phyloP scores from a whole-genome alignment of 2,797 vertebrate genomes.

The Esox lucius region DNA sequence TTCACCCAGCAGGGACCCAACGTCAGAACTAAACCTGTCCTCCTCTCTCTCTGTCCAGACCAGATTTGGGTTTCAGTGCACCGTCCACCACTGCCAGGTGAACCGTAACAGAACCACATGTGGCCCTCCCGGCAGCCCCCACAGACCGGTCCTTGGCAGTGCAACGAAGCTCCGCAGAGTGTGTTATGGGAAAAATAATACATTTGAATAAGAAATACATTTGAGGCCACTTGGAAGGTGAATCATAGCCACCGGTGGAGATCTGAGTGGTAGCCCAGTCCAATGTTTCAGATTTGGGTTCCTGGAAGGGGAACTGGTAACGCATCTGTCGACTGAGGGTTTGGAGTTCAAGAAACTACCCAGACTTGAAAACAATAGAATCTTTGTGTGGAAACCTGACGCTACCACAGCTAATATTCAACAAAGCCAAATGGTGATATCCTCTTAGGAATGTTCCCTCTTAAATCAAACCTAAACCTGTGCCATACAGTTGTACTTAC shows the following conservation, averaged over 20 bases:
- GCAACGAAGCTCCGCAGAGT: conserved; percentile 23
- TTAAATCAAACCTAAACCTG: conserved; percentile 26
- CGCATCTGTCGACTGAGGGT: conserved; percentile 50
- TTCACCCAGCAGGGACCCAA: background rate
- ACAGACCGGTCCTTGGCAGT: background rate
- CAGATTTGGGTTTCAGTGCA: background rate
- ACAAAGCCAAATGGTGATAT: conserved; percentile 37
- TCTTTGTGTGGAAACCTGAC: conserved; percentile 56
- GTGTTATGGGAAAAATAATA: conserved; percentile 55
- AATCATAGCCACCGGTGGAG: conserved; percentile 43
- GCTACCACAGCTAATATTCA: conserved; percentile 26
- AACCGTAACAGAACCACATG: background rate
- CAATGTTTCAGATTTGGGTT: conserved; percentile 54
- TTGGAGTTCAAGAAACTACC: conserved; percentile 49
- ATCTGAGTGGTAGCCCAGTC: conserved; percentile 45
- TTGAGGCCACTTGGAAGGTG: conserved; percentile 41
- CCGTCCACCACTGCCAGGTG: background rate
- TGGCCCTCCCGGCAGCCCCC: background rate
- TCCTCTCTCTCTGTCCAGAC: background rate
- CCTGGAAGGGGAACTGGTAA: conserved; percentile 39
- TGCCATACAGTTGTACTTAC: background rate
- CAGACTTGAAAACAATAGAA: conserved; percentile 48
- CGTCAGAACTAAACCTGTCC: background rate
- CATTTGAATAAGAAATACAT: conserved; percentile 55
- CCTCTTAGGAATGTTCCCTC: conserved; percentile 20